These are phyloP conservation scores for Agriopis leucophaearia DNA, from an alignment of 2,888 invertebrate genomes.

Conservation along the genomic window DNA sequence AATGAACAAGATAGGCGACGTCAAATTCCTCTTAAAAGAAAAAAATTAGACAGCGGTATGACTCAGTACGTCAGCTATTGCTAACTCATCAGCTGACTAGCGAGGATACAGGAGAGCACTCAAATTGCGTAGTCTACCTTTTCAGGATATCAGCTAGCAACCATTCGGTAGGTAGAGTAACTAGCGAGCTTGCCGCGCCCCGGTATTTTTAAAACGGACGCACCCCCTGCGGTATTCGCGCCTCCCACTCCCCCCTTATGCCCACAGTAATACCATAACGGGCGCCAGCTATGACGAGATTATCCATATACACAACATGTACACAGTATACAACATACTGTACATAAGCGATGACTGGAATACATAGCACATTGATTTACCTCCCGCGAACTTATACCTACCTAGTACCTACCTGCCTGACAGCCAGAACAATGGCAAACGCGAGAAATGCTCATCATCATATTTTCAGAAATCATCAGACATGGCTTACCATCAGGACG, in stretches of 20 bases:
- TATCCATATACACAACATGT: constrained; percentile 68
- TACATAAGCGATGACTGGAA: constrained; percentile 72
- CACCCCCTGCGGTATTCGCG: constrained; percentile 76
- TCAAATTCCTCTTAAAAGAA: too few species aligned
- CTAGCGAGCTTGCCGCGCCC: constrained; percentile 61
- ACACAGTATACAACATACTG: constrained; percentile 75
- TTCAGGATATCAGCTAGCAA: constrained; percentile 38
- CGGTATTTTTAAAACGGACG: constrained; percentile 85
- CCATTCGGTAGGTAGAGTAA: constrained; percentile 51
- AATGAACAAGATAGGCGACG: too few species aligned
- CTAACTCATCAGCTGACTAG: not conserved
- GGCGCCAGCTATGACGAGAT: constrained; percentile 86
- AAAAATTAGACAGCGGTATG: too few species aligned
- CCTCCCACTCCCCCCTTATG: constrained; percentile 53
- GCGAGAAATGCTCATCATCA: not conserved
- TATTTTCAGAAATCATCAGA: not conserved
- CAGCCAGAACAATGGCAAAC: constrained; percentile 65
- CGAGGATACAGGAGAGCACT: not conserved
- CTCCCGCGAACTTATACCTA: constrained; percentile 59
- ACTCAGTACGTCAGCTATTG: not conserved
- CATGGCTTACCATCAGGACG: not conserved
- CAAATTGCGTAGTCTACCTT: constrained; percentile 6
- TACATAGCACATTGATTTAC: constrained; percentile 82
- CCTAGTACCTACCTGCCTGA: constrained; percentile 65
- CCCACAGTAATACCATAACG: constrained; percentile 86